Percentiles rank a stretch among this genome's conserved stretches.
These are phyloP conservation scores for Boloria euphrosyne DNA, from an alignment of 2,888 invertebrate genomes.

Conservation along the genomic window DNA sequence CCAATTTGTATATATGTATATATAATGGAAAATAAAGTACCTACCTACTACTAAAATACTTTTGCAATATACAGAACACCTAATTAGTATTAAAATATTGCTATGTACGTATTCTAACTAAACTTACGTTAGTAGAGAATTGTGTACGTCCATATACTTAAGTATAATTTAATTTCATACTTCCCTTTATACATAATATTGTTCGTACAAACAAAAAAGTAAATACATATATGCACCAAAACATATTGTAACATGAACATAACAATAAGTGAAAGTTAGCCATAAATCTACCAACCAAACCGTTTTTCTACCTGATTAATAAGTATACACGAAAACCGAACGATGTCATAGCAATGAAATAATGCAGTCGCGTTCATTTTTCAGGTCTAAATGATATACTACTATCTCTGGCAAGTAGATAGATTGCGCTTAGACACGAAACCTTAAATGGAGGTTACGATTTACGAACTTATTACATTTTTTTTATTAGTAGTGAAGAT, in stretches of 20 bases:
- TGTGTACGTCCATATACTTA: too few relatives aligned
- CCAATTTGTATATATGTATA: background rate
- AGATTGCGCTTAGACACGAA: slow-evolving; percentile 30
- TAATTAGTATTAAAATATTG: too few relatives aligned
- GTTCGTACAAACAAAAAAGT: too few relatives aligned
- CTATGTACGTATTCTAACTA: too few relatives aligned
- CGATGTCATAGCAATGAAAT: slow-evolving; percentile 15
- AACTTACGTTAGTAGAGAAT: too few relatives aligned
- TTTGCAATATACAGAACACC: background rate
- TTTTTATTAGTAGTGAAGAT: background rate
- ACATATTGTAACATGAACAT: background rate
- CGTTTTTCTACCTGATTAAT: slow-evolving; percentile 2
- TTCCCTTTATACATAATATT: too few relatives aligned
- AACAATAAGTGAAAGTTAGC: slow-evolving; percentile 11
- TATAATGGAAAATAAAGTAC: background rate
- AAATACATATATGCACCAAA: too few relatives aligned
- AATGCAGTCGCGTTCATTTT: slow-evolving; percentile 30
- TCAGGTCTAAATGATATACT: slow-evolving; percentile 22
- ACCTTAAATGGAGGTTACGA: slow-evolving; percentile 17
- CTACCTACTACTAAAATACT: background rate
- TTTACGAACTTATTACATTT: slow-evolving; percentile 7
- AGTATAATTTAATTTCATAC: too few relatives aligned
- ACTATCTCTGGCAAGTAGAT: slow-evolving; percentile 12
- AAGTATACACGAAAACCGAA: background rate
- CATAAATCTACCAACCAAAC: slow-evolving; percentile 6